A percentile compares a stretch with the other conserved stretches of the same genome.
phyloP scores from a whole-genome alignment of 2,888 invertebrate species.

The Stenichneumon culpator region DNA sequence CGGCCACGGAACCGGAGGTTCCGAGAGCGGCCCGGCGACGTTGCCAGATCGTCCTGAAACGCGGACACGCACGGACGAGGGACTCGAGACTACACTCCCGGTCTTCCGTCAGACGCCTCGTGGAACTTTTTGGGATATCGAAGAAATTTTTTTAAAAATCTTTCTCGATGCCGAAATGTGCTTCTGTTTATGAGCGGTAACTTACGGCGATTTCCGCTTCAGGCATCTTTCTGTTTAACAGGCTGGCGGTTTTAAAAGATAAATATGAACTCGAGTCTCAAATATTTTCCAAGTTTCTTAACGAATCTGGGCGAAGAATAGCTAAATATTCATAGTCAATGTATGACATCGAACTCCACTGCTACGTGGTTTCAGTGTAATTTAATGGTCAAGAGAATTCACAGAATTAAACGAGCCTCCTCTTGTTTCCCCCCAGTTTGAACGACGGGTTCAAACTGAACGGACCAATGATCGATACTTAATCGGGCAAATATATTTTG shows the following conservation, averaged over 20 bases:
- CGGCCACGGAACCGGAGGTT: conserved; percentile 35
- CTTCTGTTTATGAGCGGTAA: not conserved
- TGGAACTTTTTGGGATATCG: not conserved
- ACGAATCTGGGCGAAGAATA: too few species aligned
- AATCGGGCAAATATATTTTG: too few species aligned
- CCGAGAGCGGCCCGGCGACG: conserved; percentile 53
- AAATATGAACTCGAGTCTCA: not conserved
- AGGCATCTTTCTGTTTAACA: not conserved
- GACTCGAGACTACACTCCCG: conserved; percentile 18
- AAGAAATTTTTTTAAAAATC: not conserved
- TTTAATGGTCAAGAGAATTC: too few species aligned
- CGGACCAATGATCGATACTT: too few species aligned
- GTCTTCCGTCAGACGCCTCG: conserved; percentile 38
- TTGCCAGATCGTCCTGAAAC: conserved; percentile 67
- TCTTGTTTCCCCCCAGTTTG: too few species aligned
- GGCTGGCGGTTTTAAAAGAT: not conserved
- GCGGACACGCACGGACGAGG: conserved; percentile 43
- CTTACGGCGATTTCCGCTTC: conserved; percentile 1
- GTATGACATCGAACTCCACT: too few species aligned
- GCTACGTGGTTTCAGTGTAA: too few species aligned
- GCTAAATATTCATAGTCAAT: too few species aligned
- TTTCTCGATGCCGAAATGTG: conserved; percentile 28
- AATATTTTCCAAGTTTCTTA: not conserved
- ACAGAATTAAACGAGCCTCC: too few species aligned
- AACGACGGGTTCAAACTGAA: too few species aligned